Percentiles rank a stretch among this genome's conserved stretches.
These are phyloP conservation scores for Proisotoma minuta DNA, from an alignment of 2,888 invertebrate genomes.

Conservation along the genomic window DNA sequence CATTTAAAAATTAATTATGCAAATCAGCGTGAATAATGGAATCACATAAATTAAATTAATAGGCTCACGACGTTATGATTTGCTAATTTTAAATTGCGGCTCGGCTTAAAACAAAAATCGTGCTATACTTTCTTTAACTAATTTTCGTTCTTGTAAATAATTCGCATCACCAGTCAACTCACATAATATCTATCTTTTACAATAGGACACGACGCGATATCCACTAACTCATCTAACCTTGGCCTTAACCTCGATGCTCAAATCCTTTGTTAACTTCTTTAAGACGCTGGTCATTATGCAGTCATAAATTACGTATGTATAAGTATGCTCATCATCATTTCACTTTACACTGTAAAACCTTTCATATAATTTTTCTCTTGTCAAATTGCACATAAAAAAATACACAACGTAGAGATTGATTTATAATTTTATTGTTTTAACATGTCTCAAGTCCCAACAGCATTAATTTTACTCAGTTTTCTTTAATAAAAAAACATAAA, in stretches of 20 bases:
- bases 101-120: neutral
- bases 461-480: neutral
- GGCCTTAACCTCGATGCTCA: conserved; percentile 2
- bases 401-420: neutral
- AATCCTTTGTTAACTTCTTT: neutral
- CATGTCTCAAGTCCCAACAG: neutral
- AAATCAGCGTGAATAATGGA: too few relatives aligned
- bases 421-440: neutral
- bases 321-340: neutral
- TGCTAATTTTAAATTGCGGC: too few relatives aligned
- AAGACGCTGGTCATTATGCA: neutral
- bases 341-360: neutral
- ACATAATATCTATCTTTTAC: neutral
- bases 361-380: neutral
- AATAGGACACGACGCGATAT: too few relatives aligned
- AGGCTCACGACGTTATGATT: too few relatives aligned
- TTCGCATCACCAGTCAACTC: neutral
- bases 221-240: neutral
- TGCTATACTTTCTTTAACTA: neutral
- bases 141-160: neutral
- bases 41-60: too few relatives aligned
- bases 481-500: neutral
- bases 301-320: neutral
- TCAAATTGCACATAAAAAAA: neutral
- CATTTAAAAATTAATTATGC: too few relatives aligned